Evolutionary conservation across 2,888 invertebrate species (phyloP).

Genomic region (Chrysina gloriosa): DNA sequence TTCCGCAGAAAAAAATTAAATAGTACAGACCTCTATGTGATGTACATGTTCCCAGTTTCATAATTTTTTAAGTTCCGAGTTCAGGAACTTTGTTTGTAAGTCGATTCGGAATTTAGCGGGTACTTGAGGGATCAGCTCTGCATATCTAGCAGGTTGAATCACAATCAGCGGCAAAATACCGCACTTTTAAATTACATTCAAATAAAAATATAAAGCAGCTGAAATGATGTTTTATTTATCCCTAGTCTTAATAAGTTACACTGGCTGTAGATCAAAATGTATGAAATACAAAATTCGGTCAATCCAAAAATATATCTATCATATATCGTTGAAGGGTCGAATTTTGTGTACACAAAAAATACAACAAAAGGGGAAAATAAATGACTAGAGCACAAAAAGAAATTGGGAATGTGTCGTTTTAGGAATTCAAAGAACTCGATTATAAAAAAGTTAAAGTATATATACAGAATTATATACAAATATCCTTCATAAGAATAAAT

Average conservation of each 20-base stretch:
- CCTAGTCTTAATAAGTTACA: slow-evolving; percentile 62
- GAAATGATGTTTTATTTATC: slow-evolving; percentile 56
- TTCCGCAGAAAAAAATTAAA: neutral
- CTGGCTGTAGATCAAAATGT: slow-evolving; percentile 61
- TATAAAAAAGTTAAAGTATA: slow-evolving; percentile 47
- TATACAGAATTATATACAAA: slow-evolving; percentile 53
- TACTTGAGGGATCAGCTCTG: no score
- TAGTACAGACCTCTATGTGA: neutral
- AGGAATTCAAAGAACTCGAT: slow-evolving; percentile 49
- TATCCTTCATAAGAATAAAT: slow-evolving; percentile 41
- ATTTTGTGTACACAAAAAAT: slow-evolving; percentile 35
- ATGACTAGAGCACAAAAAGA: slow-evolving; percentile 62
- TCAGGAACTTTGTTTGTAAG: no score
- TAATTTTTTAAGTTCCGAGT: neutral
- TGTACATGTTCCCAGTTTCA: neutral
- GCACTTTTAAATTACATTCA: neutral
- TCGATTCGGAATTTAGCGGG: no score
- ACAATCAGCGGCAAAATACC: no score
- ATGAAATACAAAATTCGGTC: slow-evolving; percentile 45
- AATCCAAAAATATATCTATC: slow-evolving; percentile 21
- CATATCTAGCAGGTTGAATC: no score
- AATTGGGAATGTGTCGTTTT: slow-evolving; percentile 62
- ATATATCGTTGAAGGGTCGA: slow-evolving; percentile 31
- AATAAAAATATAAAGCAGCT: slow-evolving; percentile 30
- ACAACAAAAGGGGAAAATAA: slow-evolving; percentile 46